A percentile compares a stretch with the other conserved stretches of the same genome.
Conservation (phyloP, 2,888 invertebrate species). For the Eupithecia subfuscata region DNA sequence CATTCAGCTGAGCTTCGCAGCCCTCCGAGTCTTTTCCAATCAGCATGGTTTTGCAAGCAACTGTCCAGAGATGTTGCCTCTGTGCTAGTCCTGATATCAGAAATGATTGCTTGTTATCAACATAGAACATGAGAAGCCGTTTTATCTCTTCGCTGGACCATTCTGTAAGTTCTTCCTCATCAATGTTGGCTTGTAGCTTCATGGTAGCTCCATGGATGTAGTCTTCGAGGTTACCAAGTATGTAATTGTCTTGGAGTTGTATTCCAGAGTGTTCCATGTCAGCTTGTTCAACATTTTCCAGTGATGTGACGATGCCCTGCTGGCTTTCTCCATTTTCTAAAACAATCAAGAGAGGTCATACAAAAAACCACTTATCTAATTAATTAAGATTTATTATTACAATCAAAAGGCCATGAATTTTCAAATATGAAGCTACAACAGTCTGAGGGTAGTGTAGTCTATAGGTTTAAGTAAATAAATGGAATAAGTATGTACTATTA, state of each 20-base stretch:
- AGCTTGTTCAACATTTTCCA: constrained; percentile 56
- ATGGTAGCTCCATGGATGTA: constrained; percentile 36
- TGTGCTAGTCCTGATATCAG: constrained; percentile 57
- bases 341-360: constrained; percentile 37
- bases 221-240: constrained; percentile 53
- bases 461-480: too few relatives aligned
- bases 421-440: too few relatives aligned
- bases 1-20: constrained; percentile 65
- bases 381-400: too few relatives aligned
- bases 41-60: constrained; percentile 75
- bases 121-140: constrained; percentile 69
- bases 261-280: constrained; percentile 49
- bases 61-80: constrained; percentile 69
- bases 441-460: too few relatives aligned
- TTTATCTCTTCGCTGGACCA: constrained; percentile 71
- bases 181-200: constrained; percentile 26
- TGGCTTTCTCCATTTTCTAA: constrained; percentile 64
- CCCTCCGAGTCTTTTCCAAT: constrained; percentile 58
- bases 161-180: constrained; percentile 10
- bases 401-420: too few relatives aligned
- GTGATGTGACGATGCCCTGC: constrained; percentile 59
- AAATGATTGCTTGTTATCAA: constrained; percentile 74
- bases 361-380: too few relatives aligned
- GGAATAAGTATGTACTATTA: too few relatives aligned
- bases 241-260: constrained; percentile 52